Evolutionary conservation across 2,113 vertebrate genomes (phyloP).

Genomic region (Oenanthe melanoleuca): DNA sequence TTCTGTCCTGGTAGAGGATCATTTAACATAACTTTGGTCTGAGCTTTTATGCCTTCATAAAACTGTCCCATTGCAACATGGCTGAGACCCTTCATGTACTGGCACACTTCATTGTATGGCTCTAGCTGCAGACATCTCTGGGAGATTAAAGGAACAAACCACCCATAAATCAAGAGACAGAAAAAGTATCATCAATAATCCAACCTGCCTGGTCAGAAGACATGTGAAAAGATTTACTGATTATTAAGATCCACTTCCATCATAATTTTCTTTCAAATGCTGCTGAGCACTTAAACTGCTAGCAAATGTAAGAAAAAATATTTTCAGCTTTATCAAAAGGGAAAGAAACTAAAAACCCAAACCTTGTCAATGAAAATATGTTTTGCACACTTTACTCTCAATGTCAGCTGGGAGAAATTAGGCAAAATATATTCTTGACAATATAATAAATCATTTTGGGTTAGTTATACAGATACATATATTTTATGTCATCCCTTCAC

Average conservation of each 20-base stretch:
- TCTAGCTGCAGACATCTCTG: constrained; percentile 94
- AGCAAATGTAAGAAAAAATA: neutral
- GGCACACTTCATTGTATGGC: constrained; percentile 96
- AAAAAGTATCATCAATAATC: neutral
- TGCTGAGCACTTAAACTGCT: neutral
- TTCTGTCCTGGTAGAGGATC: constrained; percentile 96
- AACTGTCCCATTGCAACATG: constrained; percentile 98
- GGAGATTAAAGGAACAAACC: neutral
- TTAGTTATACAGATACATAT: neutral
- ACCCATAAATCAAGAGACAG: neutral
- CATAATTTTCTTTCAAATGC: neutral
- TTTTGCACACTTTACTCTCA: neutral
- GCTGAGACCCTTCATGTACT: constrained; percentile 97
- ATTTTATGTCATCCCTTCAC: neutral
- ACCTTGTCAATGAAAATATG: neutral
- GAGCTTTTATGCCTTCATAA: constrained; percentile 98
- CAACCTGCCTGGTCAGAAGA: neutral
- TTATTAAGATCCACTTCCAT: neutral
- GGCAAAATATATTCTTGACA: neutral
- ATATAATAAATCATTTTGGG: neutral
- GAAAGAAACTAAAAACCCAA: neutral
- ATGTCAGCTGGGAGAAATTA: neutral
- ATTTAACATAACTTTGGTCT: constrained; percentile 98
- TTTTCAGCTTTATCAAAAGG: neutral
- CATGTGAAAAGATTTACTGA: neutral